phyloP scores from a whole-genome alignment of 2,888 invertebrate genomes.

The Caprella mutica region DNA sequence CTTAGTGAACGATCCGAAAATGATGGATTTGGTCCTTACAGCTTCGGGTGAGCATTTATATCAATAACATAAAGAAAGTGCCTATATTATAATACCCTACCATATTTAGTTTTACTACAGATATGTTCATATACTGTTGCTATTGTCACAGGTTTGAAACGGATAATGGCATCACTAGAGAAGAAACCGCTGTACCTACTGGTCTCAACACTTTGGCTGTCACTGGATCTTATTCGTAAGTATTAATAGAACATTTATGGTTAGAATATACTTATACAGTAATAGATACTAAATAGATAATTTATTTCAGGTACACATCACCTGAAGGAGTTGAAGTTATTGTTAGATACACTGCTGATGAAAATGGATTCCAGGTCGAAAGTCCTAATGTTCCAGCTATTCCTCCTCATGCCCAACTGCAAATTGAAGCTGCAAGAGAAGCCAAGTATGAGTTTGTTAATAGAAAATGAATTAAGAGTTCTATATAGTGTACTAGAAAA shows the following conservation, averaged over 20 bases:
- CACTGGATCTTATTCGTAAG: slow-evolving; percentile 6
- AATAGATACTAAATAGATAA: neutral
- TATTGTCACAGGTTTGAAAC: neutral
- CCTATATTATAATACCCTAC: neutral
- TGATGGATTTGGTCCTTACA: too few relatives aligned
- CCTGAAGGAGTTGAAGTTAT: slow-evolving; percentile 8
- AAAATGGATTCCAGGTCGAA: slow-evolving; percentile 12
- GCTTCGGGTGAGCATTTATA: too few relatives aligned
- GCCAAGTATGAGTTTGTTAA: neutral
- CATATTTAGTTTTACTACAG: neutral
- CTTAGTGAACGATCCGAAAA: too few relatives aligned
- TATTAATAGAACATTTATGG: neutral
- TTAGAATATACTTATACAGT: neutral
- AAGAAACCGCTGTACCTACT: neutral
- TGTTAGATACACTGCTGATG: slow-evolving; percentile 9
- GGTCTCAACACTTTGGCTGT: neutral
- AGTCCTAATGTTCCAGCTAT: neutral
- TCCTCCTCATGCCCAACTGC: slow-evolving; percentile 4
- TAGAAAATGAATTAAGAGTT: too few relatives aligned
- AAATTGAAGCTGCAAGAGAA: neutral
- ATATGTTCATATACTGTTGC: too few relatives aligned
- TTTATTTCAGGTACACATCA: slow-evolving; percentile 1
- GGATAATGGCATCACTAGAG: slow-evolving; percentile 5
- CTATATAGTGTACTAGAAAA: too few relatives aligned
- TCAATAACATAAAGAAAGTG: too few relatives aligned